Conservation (phyloP, 2,888 invertebrate genomes). For the Piscicola geometra region DNA sequence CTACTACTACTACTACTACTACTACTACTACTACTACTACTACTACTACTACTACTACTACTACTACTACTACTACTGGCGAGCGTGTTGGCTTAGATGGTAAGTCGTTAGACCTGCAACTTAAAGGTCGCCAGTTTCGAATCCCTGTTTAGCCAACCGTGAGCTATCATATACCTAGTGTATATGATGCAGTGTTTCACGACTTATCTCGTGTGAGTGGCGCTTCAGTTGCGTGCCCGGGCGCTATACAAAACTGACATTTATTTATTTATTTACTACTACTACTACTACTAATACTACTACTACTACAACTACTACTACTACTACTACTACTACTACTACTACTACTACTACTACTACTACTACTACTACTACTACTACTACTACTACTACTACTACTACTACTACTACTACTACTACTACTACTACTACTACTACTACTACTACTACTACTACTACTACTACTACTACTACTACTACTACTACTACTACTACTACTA, state of each 20-base stretch:
- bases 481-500: slow-evolving; percentile 8
- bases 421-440: slow-evolving; percentile 21
- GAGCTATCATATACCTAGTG: too few species aligned
- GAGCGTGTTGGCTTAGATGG: too few species aligned
- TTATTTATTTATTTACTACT: too few species aligned
- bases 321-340: not conserved
- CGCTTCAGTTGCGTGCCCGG: too few species aligned
- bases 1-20: not conserved
- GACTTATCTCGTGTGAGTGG: too few species aligned
- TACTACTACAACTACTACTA: not conserved
- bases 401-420: slow-evolving; percentile 15
- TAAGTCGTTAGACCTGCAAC: too few species aligned
- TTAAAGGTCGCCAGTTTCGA: too few species aligned
- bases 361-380: slow-evolving; percentile 7
- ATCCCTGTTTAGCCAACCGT: too few species aligned
- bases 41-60: slow-evolving; percentile 7
- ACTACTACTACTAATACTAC: slow-evolving; percentile 6
- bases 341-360: slow-evolving; percentile 2
- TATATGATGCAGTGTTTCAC: too few species aligned
- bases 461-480: slow-evolving; percentile 3
- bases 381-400: slow-evolving; percentile 11
- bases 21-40: slow-evolving; percentile 2
- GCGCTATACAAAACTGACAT: too few species aligned
- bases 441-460: not conserved
- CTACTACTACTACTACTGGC: slow-evolving; percentile 10